Evolutionary conservation across 23 tunicate species (phyloP), one percentile per base, ranked within the genome.

Genomic region (Ascidia mentula): DNA sequence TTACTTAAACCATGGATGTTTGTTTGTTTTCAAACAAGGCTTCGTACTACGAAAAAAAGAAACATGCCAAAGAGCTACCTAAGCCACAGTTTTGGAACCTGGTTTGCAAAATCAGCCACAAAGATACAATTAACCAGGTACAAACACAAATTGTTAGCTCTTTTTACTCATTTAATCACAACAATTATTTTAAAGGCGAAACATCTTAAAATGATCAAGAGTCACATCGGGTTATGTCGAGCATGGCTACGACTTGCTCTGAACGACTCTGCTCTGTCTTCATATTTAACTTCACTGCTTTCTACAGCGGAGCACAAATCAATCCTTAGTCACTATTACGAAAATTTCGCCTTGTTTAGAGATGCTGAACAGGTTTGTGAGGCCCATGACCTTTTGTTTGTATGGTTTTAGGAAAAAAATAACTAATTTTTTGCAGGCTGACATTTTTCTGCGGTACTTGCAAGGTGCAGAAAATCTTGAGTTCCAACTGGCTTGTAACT

Each of bases 61-160:
- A 82, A 72, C 46, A 60, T 22, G 15, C 74, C 24, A 83, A 82
- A 71, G 85, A 77, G 8, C 60, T 90, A 4, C 96, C 96, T 0
- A 79, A 74, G 38, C 97, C 97, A 7, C 97, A 92, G 53, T 87
- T 92, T 79, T 92, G 97, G 97, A 87, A 87, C 79, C 45, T 92
- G 17, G 69, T 92, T 0, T 28, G 40, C n/a, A 87, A 87, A 59
- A 83, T 92, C 38, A 87, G 92, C 72, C 97, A 92, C 75, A 82
- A 85, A 82, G 80, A 76, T 59, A 83, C 89, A 13, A 9, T 92
- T 1, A 76, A 74, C 15, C 80, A 90, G 79, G 97, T 87, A 82
- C 24, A n/a, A n/a, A n/a, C n/a, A n/a, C n/a, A n/a, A n/a, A n/a
- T n/a, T n/a, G n/a, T n/a, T n/a, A n/a, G n/a, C n/a, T n/a, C n/a